phyloP scores from a whole-genome alignment of 1,140 invertebrate genomes.

The Pseudomyrmex pallidus region DNA sequence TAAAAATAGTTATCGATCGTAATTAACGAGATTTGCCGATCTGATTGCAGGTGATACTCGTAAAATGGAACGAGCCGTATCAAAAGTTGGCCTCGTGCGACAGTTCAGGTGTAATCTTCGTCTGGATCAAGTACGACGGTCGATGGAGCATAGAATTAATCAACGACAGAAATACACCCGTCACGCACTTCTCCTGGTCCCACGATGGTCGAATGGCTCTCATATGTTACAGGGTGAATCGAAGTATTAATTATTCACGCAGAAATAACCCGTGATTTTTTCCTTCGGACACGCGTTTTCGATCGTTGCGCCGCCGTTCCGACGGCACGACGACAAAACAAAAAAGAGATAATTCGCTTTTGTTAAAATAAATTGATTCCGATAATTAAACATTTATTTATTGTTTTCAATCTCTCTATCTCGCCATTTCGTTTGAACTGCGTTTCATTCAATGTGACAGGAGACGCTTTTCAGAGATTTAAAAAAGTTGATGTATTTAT shows the following conservation, averaged over 20 bases:
- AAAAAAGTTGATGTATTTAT: conserved; percentile 24
- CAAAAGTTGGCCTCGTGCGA: conserved; percentile 99
- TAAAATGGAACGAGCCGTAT: conserved; percentile 99
- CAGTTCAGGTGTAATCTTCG: conserved; percentile 98
- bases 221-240: conserved; percentile 96
- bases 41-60: conserved; percentile 93
- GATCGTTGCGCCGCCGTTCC: background rate
- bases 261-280: conserved; percentile 26
- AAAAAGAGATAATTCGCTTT: background rate
- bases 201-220: conserved; percentile 99
- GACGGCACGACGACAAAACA: background rate
- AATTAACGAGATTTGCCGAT: background rate
- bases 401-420: background rate
- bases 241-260: background rate
- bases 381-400: background rate
- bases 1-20: background rate
- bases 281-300: background rate
- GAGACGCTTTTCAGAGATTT: background rate
- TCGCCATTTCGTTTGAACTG: background rate
- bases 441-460: background rate
- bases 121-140: conserved; percentile 99
- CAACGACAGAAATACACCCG: conserved; percentile 98
- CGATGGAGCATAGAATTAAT: conserved; percentile 99
- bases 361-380: background rate
- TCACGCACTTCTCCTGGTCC: conserved; percentile 99